A percentile compares a stretch with the other conserved stretches of the same genome.
Evolutionary conservation across 2,888 invertebrate genomes (phyloP).

Genomic region (Muscina levida): DNA sequence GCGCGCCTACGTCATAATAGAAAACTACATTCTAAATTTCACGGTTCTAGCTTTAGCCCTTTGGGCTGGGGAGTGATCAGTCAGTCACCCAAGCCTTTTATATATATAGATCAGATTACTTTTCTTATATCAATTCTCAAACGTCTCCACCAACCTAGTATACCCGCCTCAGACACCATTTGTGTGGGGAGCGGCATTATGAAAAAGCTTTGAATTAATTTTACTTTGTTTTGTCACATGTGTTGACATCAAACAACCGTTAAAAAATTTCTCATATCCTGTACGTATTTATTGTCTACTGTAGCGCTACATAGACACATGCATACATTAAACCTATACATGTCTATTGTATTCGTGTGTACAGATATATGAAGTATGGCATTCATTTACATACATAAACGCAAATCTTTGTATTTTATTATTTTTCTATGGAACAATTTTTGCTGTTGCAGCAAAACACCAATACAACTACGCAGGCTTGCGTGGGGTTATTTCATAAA

Average conservation of each 20-base stretch:
- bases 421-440: conserved; percentile 3
- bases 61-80: too few relatives aligned
- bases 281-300: background rate
- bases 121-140: too few relatives aligned
- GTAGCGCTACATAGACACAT: background rate
- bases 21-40: too few relatives aligned
- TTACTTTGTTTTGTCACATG: conserved; percentile 35
- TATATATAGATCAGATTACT: too few relatives aligned
- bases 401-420: background rate
- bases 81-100: too few relatives aligned
- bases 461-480: too few relatives aligned
- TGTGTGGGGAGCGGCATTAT: background rate
- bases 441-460: background rate
- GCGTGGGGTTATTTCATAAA: too few relatives aligned
- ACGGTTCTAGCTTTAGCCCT: too few relatives aligned
- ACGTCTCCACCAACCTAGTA: background rate
- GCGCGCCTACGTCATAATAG: too few relatives aligned
- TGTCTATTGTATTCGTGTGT: background rate
- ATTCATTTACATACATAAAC: background rate
- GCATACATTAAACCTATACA: background rate
- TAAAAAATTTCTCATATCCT: conserved; percentile 29
- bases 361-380: background rate
- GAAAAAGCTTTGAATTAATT: conserved; percentile 31
- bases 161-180: background rate
- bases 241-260: conserved; percentile 38